Percentiles rank a stretch among this genome's conserved stretches.
Conservation (phyloP, 2,888 invertebrate species). For the Hermaeophaga mercurialis region DNA sequence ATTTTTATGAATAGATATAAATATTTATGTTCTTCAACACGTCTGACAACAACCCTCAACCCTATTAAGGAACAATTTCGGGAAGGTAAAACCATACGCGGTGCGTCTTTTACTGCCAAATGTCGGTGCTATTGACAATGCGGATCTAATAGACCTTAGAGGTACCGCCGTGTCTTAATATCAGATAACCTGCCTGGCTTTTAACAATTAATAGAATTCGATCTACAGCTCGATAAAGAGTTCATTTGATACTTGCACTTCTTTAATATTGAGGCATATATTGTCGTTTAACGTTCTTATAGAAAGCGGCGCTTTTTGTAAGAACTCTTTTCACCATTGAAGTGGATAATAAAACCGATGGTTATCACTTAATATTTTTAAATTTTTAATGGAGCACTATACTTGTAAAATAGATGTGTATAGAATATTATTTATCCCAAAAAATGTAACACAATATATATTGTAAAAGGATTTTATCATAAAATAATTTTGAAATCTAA, state of each 20-base stretch:
- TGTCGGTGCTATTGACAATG: conserved; percentile 28
- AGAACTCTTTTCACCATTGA: conserved; percentile 24
- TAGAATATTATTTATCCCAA: too few relatives aligned
- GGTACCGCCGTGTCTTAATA: conserved; percentile 36
- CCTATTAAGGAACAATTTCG: background rate
- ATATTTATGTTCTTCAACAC: conserved; percentile 1
- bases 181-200: conserved; percentile 42
- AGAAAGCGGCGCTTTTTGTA: conserved; percentile 39
- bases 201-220: conserved; percentile 44
- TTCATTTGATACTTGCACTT: conserved; percentile 39
- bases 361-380: conserved; percentile 1
- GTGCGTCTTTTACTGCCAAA: conserved; percentile 20
- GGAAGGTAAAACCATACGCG: conserved; percentile 1
- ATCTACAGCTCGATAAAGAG: conserved; percentile 47
- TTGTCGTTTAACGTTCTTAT: conserved; percentile 36
- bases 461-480: too few relatives aligned
- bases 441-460: too few relatives aligned
- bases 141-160: conserved; percentile 37
- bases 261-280: conserved; percentile 32
- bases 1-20: background rate
- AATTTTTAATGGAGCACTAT: too few relatives aligned
- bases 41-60: background rate
- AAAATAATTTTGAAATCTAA: too few relatives aligned
- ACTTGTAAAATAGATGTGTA: too few relatives aligned
- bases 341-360: conserved; percentile 23